Evolutionary conservation across 1,140 invertebrate species (phyloP).

Genomic region (Pseudomyrmex pallidus): DNA sequence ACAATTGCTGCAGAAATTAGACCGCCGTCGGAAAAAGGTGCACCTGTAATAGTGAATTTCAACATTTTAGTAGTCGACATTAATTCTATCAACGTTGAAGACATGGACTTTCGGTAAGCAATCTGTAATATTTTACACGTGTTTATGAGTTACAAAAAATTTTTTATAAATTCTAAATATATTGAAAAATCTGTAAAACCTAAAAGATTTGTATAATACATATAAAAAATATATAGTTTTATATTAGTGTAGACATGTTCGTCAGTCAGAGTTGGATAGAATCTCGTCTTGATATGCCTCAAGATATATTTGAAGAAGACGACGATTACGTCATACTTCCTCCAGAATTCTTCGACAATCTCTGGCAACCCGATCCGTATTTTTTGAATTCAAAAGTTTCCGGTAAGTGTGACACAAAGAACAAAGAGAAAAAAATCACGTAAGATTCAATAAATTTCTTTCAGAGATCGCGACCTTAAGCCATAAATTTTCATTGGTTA

Average conservation of each 20-base stretch:
- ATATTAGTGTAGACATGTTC: conserved; percentile 92
- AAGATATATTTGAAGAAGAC: conserved; percentile 91
- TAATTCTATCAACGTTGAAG: conserved; percentile 94
- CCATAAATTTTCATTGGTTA: conserved; percentile 92
- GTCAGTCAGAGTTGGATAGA: conserved; percentile 93
- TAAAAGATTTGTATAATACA: conserved; percentile 1
- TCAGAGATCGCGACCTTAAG: conserved; percentile 91
- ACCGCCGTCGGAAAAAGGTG: conserved; percentile 88
- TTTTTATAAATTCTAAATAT: not conserved
- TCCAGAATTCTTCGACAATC: conserved; percentile 91
- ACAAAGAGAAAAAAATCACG: not conserved
- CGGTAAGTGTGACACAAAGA: conserved; percentile 84
- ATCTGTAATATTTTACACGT: not conserved
- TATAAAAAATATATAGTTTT: conserved; percentile 29
- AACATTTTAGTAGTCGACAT: conserved; percentile 93
- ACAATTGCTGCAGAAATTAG: conserved; percentile 87
- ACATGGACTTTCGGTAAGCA: conserved; percentile 93
- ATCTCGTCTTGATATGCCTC: conserved; percentile 89
- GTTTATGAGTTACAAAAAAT: not conserved
- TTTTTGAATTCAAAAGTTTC: conserved; percentile 94
- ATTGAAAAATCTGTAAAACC: not conserved
- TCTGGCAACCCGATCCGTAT: conserved; percentile 95
- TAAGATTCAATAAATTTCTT: conserved; percentile 31
- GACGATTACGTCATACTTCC: conserved; percentile 92
- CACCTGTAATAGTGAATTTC: conserved; percentile 90